These are phyloP conservation scores for Eptesicus fuscus DNA, from an alignment of 2,113 vertebrate species.

Conservation along the genomic window DNA sequence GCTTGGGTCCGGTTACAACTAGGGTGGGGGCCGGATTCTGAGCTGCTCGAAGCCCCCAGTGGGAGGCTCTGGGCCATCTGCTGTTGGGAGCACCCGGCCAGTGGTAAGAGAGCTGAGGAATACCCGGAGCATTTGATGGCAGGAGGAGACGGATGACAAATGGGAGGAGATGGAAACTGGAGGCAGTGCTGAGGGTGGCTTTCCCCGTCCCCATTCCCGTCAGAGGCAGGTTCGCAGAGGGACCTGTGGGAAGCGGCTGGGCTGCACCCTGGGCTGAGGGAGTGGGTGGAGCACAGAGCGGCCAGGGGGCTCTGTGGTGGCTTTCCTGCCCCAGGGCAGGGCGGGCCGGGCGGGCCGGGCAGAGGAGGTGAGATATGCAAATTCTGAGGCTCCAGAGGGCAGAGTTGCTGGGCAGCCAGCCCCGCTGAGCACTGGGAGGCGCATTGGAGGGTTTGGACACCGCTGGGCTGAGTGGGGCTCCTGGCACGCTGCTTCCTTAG, in stretches of 20 bases:
- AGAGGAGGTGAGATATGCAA: constrained; percentile 13
- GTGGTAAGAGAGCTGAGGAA: neutral
- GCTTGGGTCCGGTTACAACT: neutral
- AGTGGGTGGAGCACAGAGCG: neutral
- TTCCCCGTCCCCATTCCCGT: accelerated
- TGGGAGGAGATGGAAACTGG: neutral
- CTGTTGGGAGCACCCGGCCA: neutral
- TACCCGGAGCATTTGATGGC: neutral
- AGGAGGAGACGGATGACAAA: neutral
- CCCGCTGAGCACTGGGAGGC: neutral
- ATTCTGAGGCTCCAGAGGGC: accelerated
- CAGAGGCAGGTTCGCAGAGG: neutral
- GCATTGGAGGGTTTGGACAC: neutral
- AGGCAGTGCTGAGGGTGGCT: neutral
- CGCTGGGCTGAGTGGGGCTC: neutral
- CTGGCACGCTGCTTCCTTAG: neutral
- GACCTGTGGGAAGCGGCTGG: neutral
- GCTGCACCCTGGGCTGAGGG: accelerated
- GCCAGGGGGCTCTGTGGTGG: neutral
- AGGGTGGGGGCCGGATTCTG: neutral
- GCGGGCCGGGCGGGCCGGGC: neutral
- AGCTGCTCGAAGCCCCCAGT: neutral
- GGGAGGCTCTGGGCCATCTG: neutral
- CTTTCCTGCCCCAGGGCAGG: neutral
- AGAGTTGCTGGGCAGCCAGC: accelerated